Base-by-base conservation (phyloP, 1,140 invertebrate genomes). In the Papilio machaon region DNA sequence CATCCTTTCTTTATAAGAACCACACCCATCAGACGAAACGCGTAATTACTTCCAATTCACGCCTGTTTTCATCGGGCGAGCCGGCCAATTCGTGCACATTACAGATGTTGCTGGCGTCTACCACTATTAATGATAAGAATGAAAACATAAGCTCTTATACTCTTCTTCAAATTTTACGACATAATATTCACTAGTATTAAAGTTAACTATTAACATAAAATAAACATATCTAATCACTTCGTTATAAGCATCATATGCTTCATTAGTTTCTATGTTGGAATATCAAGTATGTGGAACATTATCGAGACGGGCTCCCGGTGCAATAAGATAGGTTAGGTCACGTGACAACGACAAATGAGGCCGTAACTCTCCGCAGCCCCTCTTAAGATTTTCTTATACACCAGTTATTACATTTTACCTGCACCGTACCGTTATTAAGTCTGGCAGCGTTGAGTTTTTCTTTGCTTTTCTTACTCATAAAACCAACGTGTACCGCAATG, bases 271-370 rank as follows among this genome's bases (percentile, higher is more conserved):
- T 35, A 70, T 70, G 64, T 70, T 70, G 30, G 23, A 70, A 70
- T 70, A 70, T 70, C 64, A 30, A 13, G 30, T 75, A 23, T 35
- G 49, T 46, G 17, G 47, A 30, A 75, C 74, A 75, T 75, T 75
- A 75, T 75, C 74, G 23, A 52, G 43, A 47, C 23, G 10, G 17
- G 35, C 52, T 49, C 82, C 74, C 76, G 77, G 54, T 79, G 77
- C 77, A 79, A 90, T 92, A 87, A 88, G 89, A 91, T 89, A 86
- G 85, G 85, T 85, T 78, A 86, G 90, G 88, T 90, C 87, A 83
- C 87, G 86, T 85, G 89, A 87, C 90, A 86, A 82, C 85, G 86
- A 93, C 90, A 92, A 93, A 93, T 93, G 88, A 83, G 88, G 79
- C 84, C 82, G 88, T 92, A 89, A 91, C 88, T 81, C 82, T 85